Base-by-base conservation (phyloP, 1,140 invertebrate genomes). In the Neodiprion lecontei region DNA sequence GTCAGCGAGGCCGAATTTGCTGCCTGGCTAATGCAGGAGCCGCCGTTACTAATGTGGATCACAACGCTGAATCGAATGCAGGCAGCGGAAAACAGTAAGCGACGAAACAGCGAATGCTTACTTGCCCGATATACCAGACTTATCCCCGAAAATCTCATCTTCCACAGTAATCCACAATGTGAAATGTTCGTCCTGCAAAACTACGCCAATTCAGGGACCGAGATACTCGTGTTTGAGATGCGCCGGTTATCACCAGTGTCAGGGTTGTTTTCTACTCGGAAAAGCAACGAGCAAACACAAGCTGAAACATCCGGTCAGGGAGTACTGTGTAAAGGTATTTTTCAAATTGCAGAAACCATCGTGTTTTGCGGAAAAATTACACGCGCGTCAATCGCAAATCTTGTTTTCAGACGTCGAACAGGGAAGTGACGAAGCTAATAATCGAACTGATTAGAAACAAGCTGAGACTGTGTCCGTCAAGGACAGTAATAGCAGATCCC, bases 211-310 rank as follows among this genome's bases (percentile, higher is more conserved):
- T 69, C 85, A 88, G 77, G 92, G 92, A 40, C 84, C 91, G 11
- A 84, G 90, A 76, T 96, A 96, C 85, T 91, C 92, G 50, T 96
- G 95, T 85, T 83, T 95, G 75, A 90, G 91, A 78, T 95, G 94
- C 81, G 91, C 95, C 76, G 92, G 92, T 76, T 95, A 94, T 85
- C 93, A 96, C 87, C 91, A 95, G 75, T 96, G 95, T 83, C 95
- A 96, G 83, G 91, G 91, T 53, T 96, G 95, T 85, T 96, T 96
- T 86, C 93, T 95, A 83, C 90, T 91, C 79, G 94, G 93, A n/a
- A 89, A 91, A 80, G 91, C 88, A 73, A 91, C 91, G 9, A 93
- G 92, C 82, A 91, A 90, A 77, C 95, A 96, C 82, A 95, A 95
- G 88, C 82, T 93, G 9, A 92, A 91, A 67, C 95, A 96, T 90